Evolutionary conservation across 2,113 vertebrate species (phyloP).

Genomic region (Caracal caracal): DNA sequence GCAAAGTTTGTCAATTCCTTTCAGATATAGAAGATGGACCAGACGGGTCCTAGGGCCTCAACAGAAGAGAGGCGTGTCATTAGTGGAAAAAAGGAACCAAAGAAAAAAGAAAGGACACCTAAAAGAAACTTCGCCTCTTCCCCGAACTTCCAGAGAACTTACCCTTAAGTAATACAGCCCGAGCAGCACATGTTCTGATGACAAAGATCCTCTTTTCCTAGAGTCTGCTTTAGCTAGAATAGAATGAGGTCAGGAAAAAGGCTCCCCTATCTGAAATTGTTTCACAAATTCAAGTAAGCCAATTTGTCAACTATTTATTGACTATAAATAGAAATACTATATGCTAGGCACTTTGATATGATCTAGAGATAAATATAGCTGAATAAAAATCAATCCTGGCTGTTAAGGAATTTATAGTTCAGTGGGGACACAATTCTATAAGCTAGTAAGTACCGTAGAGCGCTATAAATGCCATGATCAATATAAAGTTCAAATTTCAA

Average conservation of each 20-base stretch:
- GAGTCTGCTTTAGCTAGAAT: neutral
- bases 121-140: neutral
- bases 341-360: neutral
- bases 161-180: neutral
- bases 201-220: neutral
- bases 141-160: neutral
- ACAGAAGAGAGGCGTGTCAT: neutral
- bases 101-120: neutral
- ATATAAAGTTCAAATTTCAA: conserved; percentile 23
- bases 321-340: neutral
- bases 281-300: neutral
- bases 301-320: conserved; percentile 31
- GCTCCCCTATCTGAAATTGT: neutral
- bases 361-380: neutral
- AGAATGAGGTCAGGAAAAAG: neutral
- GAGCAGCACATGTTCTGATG: neutral
- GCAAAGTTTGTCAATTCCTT: neutral
- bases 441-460: neutral
- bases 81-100: neutral
- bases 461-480: neutral
- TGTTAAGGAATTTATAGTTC: conserved; percentile 29
- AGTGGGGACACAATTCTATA: neutral
- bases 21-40: neutral
- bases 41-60: neutral
- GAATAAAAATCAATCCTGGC: conserved; percentile 4